Base-by-base conservation (phyloP, 2,797 vertebrate genomes). In the Parauchenoglanis punctatus region DNA sequence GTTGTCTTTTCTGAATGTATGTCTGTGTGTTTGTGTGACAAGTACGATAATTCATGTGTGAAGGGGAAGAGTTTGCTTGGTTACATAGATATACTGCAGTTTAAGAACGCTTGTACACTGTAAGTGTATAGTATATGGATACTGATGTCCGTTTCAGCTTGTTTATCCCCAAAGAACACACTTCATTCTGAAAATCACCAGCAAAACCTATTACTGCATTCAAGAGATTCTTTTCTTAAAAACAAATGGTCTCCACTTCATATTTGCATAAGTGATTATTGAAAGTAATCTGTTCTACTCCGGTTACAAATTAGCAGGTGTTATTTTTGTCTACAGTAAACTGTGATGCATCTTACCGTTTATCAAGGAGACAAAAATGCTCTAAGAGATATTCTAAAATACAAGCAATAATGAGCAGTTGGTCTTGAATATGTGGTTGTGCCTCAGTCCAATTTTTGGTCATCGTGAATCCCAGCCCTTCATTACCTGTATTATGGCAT, bases 171-270 rank as follows among this genome's bases (percentile, higher is more conserved):
- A 95, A 95, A 96, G 94, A 96, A 93, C 68, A 89, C 93, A 91
- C 92, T 94, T 90, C 94, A 93, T 94, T 94, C 94, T 94, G 93
- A 95, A 94, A 83, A 92, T 94, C 95, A 96, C 95, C 95, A 96
- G 96, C 96, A 96, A 94, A 81, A 85, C 93, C 91, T 73, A 65
- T 72, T 35, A 88, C 80, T 77, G 75, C 87, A 80, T 80, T 76
- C 44, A 67, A 87, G 89, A 89, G 86, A 86, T 89, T 87, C 63
- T 63, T 68, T 80, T 72, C 10, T 35, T 72, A 54, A 59, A 72
- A 80, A 83, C 31, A 63, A 73, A 40, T 12, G 0, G 81, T 84
- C 75, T 86, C 87, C 56, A 80, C 40, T 28, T 61, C 23, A 81
- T 49, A 61, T 82, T 67, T 40, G n/a, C 68, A 44, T 83, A 23